Percentiles rank a stretch among this genome's conserved stretches.
phyloP scores from a whole-genome alignment of 2,113 vertebrate species.

The Cygnus buccinator region DNA sequence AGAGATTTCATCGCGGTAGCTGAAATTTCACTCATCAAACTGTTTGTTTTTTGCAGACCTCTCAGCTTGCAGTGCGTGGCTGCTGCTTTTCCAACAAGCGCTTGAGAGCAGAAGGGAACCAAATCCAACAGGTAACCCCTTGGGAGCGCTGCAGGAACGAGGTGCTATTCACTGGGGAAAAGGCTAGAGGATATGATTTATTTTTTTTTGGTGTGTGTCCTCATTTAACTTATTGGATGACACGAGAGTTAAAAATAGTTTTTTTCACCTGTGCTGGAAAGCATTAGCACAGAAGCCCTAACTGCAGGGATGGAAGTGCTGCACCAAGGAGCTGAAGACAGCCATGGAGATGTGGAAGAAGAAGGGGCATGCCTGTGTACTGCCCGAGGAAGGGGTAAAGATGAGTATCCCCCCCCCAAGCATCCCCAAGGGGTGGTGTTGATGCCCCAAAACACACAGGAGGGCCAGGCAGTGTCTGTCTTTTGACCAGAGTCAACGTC shows the following conservation, averaged over 20 bases:
- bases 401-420: not conserved
- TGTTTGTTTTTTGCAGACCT: rapidly evolving
- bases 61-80: not conserved
- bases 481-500: not conserved
- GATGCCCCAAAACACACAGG: not conserved
- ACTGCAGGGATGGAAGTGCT: not conserved
- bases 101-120: not conserved
- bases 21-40: not conserved
- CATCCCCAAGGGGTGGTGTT: not conserved
- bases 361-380: not conserved
- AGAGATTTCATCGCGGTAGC: not conserved
- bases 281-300: not conserved
- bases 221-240: not conserved
- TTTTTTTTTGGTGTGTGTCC: not conserved
- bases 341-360: not conserved
- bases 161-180: not conserved
- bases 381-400: not conserved
- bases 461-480: not conserved
- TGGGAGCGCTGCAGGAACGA: rapidly evolving
- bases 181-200: not conserved
- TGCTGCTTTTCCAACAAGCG: not conserved
- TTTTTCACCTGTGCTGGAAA: not conserved
- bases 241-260: not conserved
- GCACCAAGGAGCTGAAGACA: not conserved
- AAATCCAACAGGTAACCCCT: not conserved